These are phyloP conservation scores for Cetonia aurata DNA, from an alignment of 2,888 invertebrate genomes.

Conservation along the genomic window DNA sequence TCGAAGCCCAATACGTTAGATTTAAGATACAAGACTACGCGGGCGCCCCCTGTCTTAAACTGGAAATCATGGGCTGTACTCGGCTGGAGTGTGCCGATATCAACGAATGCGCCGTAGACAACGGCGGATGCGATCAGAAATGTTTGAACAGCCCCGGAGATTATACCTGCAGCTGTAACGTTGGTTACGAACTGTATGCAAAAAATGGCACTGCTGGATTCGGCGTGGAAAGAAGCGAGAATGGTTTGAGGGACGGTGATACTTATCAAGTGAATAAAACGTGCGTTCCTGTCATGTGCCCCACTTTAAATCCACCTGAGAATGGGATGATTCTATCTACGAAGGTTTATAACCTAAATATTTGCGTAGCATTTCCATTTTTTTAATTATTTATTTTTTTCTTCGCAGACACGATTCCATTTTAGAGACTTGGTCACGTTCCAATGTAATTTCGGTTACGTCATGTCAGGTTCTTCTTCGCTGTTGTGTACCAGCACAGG, in stretches of 20 bases:
- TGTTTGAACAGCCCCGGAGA: slow-evolving; percentile 92
- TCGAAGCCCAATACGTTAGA: slow-evolving; percentile 89
- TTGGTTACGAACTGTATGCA: slow-evolving; percentile 91
- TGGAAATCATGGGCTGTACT: slow-evolving; percentile 94
- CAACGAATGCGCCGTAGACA: slow-evolving; percentile 87
- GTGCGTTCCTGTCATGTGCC: slow-evolving; percentile 94
- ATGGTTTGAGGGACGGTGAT: slow-evolving; percentile 90
- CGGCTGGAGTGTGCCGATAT: slow-evolving; percentile 89
- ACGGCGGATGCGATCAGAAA: slow-evolving; percentile 94
- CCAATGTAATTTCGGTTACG: slow-evolving; percentile 95
- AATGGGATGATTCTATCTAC: slow-evolving; percentile 88
- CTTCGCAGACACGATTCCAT: slow-evolving; percentile 77
- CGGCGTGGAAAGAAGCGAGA: slow-evolving; percentile 83
- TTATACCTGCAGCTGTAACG: slow-evolving; percentile 89
- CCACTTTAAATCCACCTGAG: slow-evolving; percentile 80
- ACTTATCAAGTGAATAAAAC: slow-evolving; percentile 92
- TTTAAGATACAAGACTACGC: slow-evolving; percentile 89
- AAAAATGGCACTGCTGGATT: slow-evolving; percentile 93
- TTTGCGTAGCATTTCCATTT: too few relatives aligned
- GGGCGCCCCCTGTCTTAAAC: slow-evolving; percentile 88
- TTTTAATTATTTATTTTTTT: neutral
- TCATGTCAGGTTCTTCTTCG: slow-evolving; percentile 89
- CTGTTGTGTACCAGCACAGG: slow-evolving; percentile 91
- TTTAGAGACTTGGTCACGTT: slow-evolving; percentile 92
- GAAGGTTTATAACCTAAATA: slow-evolving; percentile 66